These are phyloP conservation scores for Acromyrmex heyeri DNA, from an alignment of 1,140 invertebrate genomes.

Conservation along the genomic window DNA sequence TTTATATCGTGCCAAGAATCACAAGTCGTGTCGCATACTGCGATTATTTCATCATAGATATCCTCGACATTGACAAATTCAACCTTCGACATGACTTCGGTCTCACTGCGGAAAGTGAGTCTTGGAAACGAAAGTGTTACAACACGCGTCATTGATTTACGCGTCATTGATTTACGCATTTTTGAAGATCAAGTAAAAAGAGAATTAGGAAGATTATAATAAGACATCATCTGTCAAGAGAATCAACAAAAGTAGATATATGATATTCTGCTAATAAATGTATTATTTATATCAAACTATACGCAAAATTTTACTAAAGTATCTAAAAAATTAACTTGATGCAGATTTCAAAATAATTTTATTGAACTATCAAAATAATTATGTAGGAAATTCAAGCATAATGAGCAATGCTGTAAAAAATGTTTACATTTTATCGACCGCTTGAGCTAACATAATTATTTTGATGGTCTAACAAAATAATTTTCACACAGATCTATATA, in stretches of 20 bases:
- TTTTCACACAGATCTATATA: too few relatives aligned
- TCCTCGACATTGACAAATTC: conserved; percentile 67
- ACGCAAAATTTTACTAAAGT: background rate
- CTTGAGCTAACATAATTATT: too few relatives aligned
- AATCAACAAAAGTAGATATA: background rate
- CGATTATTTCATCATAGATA: conserved; percentile 30
- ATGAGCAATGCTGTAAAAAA: too few relatives aligned
- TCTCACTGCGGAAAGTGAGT: conserved; percentile 54
- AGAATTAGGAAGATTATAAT: background rate
- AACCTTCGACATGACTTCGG: conserved; percentile 59
- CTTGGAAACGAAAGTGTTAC: conserved; percentile 9
- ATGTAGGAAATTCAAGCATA: too few relatives aligned
- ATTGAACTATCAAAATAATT: too few relatives aligned
- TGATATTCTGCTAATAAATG: background rate
- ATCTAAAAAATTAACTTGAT: too few relatives aligned
- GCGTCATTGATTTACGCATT: too few relatives aligned
- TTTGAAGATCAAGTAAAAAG: background rate
- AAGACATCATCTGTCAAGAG: too few relatives aligned
- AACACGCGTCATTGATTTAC: background rate
- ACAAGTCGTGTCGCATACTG: background rate
- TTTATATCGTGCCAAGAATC: conserved; percentile 60
- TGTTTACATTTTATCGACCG: too few relatives aligned
- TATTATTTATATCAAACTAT: background rate
- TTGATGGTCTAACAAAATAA: too few relatives aligned
- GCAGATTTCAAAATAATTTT: too few relatives aligned